Percentiles rank a stretch among this genome's conserved stretches.
phyloP scores from a whole-genome alignment of 2,797 vertebrate species.

The Chloroceryle inda region DNA sequence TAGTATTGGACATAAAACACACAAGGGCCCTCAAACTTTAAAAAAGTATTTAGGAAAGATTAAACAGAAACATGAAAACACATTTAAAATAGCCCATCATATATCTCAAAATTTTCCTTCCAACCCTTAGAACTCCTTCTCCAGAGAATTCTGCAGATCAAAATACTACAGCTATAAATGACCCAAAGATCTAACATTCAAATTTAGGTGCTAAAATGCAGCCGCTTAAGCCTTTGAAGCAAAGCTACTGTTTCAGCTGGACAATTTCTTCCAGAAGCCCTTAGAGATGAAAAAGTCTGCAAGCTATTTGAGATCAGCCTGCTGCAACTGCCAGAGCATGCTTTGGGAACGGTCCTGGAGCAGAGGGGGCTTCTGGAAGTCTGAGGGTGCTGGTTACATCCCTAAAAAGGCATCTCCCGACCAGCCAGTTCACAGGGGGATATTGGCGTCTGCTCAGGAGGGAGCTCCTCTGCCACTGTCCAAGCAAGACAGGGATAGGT shows the following conservation, averaged over 20 bases:
- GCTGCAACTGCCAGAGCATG: constrained; percentile 32
- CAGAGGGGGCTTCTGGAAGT: constrained; percentile 26
- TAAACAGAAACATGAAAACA: not conserved
- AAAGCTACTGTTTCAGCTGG: constrained; percentile 65
- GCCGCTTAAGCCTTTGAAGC: constrained; percentile 65
- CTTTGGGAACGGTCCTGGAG: constrained; percentile 19
- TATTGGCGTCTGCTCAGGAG: constrained; percentile 48
- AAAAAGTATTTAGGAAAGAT: not conserved
- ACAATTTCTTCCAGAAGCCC: constrained; percentile 61
- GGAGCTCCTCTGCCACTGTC: constrained; percentile 36
- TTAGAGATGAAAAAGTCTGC: constrained; percentile 20
- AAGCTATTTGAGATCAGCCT: constrained; percentile 40
- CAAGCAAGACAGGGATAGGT: constrained; percentile 48
- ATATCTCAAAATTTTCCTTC: not conserved
- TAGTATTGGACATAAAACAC: not conserved
- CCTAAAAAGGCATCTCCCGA: constrained; percentile 31
- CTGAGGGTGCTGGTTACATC: constrained; percentile 4
- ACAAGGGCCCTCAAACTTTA: not conserved
- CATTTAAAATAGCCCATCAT: not conserved
- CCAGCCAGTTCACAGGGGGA: constrained; percentile 53
- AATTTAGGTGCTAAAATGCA: constrained; percentile 64
- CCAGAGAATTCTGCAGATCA: constrained; percentile 39
- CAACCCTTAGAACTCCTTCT: constrained; percentile 3
- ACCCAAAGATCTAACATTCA: constrained; percentile 42
- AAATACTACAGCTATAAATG: constrained; percentile 34